Conservation (phyloP, 2,888 invertebrate genomes). For the Prosopocoilus inquinatus region DNA sequence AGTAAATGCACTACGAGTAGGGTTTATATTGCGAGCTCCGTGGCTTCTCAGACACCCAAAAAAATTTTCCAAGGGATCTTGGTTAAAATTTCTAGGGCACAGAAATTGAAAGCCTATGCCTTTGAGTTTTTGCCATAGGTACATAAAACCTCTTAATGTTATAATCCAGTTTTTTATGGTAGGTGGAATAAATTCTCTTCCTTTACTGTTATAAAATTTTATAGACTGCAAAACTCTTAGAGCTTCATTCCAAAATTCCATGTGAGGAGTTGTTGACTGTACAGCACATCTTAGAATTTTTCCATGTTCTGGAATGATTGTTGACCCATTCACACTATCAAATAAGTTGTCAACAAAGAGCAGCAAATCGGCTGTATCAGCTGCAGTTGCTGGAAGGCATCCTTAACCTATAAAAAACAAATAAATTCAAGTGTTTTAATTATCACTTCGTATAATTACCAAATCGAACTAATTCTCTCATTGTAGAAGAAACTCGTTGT, state of each 20-base stretch:
- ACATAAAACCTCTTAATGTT: constrained; percentile 4
- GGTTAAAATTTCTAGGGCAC: background rate
- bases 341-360: constrained; percentile 25
- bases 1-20: too few relatives aligned
- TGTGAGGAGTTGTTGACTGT: background rate
- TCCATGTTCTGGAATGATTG: background rate
- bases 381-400: constrained; percentile 6
- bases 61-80: background rate
- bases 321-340: constrained; percentile 21
- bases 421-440: background rate
- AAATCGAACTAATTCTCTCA: constrained; percentile 7
- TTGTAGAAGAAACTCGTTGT: constrained; percentile 10
- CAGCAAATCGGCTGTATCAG: constrained; percentile 24
- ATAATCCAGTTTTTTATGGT: background rate
- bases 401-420: background rate
- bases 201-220: background rate
- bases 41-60: background rate
- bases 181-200: background rate
- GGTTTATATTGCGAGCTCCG: too few relatives aligned
- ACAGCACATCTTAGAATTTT: background rate
- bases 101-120: background rate
- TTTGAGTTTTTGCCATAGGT: background rate
- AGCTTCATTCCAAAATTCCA: background rate
- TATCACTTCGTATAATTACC: background rate
- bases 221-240: too few relatives aligned